Base-by-base conservation (phyloP, 2,888 invertebrate genomes). In the Keiferia lycopersicella region DNA sequence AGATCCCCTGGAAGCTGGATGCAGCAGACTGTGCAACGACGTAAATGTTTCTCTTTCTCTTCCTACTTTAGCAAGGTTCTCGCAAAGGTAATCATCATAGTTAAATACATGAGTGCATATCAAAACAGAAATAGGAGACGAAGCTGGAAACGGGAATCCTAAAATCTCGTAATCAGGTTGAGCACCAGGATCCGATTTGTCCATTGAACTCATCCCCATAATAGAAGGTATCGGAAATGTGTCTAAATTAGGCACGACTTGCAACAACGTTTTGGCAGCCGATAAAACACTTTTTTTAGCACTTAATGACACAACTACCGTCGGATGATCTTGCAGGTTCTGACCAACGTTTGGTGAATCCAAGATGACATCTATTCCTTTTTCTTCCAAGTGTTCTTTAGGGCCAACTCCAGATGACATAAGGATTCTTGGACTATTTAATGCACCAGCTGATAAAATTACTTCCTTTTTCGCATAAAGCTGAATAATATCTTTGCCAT, bases 401-500 rank as follows among this genome's bases (percentile, higher is more conserved):
- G 95, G 95, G 8, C 96, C 96, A 8, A 97, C 92, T 0, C 97
- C 97, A 18, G 96, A 96, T 18, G 97, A 81, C 95, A 97, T 95
- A 50, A 98, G 87, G 48, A 97, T 78, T 76, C 97, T 97, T 0
- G 97, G 96, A 2, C 96, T 94, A 73, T 95, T 95, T 56, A 97
- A 92, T 1, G 96, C 91, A 1, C 97, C 97, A 1, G 95, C 96
- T 20, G 95, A 94, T 18, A 97, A 76, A 68, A 97, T 95, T 0
- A 97, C 93, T 82, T 96, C 96, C 71, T 93, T 93, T 64, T 88
- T 91, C 0, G 94, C 94, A 53, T 87, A 45, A 68, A 92, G 68
- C 72, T 59, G 73, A 83, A 59, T 77, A 82, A 88, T 60, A 84
- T 84, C 0, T 93, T 93, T n/a, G 86, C 81, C 73, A 93, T 93